Evolutionary conservation across 2,113 vertebrate genomes (phyloP), one percentile per base, ranked within the genome.

Genomic region (Fukomys damarensis): DNA sequence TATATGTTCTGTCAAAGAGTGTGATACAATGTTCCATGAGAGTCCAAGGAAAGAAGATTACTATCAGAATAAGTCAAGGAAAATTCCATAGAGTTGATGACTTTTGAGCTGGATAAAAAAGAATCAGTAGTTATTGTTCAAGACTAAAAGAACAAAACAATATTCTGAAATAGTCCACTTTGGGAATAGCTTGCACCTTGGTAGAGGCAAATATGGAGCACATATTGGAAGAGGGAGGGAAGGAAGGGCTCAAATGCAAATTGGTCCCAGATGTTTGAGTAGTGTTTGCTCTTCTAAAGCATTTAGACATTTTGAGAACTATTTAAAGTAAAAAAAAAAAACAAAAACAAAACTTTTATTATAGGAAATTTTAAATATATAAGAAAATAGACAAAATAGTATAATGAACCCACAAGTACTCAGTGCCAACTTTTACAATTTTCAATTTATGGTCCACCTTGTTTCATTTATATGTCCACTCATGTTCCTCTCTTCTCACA

Each of bases 41-140:
- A 54, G 20, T 52, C 7, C 52, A 56, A 24, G 11, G 58, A 80
- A 26, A 52, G 52, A 17, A 81, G 70, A 86, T 43, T 54, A 61
- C 7, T 38, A 56, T 88, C 30, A 86, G 32, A 4, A 16, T 91
- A 46, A 94, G 32, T 76, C 52, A 93, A 26, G 43, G 20, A 86
- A 91, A 35, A 3, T 88, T 81, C 38, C 17, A 8, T 85, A 56
- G 38, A 3, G 38, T 38, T 88, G 8, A 14, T 93, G 65, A 86
- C 35, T 35, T 85, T 95, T 80, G 65, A 89, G 43, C 12, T 92
- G 52, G 52, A 13, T 86, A 82, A 74, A 65, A 92, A 95, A 65
- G 54, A 32, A 41, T 76, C 79, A 41, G 43, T 61, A 85, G 41
- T 56, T 54, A 70, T 56, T 63, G 43, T 76, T 86, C 20, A 49